Evolutionary conservation across 2,888 invertebrate genomes (phyloP).

Genomic region (Sphinx pinastri): DNA sequence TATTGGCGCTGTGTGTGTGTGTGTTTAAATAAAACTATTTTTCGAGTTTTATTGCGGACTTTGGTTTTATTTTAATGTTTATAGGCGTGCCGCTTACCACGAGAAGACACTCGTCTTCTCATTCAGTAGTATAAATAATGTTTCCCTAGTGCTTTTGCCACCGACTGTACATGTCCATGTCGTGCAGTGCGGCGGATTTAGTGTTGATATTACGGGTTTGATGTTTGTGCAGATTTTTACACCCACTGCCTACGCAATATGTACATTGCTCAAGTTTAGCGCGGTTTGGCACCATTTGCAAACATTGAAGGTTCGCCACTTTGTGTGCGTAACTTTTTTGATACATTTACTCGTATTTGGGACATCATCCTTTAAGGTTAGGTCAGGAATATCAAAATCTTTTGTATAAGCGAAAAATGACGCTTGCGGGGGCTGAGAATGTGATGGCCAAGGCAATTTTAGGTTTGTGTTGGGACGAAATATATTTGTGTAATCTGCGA

Average conservation of each 20-base stretch:
- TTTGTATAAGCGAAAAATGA: too few species aligned
- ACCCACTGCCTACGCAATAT: background rate
- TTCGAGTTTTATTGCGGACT: too few species aligned
- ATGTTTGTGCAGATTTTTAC: background rate
- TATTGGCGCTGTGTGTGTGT: too few species aligned
- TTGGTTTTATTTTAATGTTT: too few species aligned
- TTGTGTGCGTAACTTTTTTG: background rate
- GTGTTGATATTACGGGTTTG: slow-evolving; percentile 3
- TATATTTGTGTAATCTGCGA: too few species aligned
- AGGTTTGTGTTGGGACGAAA: too few species aligned
- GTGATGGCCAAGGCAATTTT: too few species aligned
- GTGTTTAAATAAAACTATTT: too few species aligned
- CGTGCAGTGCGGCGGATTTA: background rate
- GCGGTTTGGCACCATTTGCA: slow-evolving; percentile 6
- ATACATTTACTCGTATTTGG: background rate
- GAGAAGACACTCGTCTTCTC: background rate
- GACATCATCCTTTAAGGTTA: background rate
- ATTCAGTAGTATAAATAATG: background rate
- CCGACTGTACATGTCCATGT: background rate
- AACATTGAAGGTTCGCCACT: background rate
- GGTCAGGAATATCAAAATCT: background rate
- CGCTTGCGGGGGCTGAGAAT: too few species aligned
- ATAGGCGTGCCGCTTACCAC: too few species aligned
- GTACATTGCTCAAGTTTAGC: background rate
- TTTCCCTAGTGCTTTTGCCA: background rate